Percentiles rank a stretch among this genome's conserved stretches.
phyloP scores from a whole-genome alignment of 2,888 invertebrate species.

The Syrphus vitripennis region DNA sequence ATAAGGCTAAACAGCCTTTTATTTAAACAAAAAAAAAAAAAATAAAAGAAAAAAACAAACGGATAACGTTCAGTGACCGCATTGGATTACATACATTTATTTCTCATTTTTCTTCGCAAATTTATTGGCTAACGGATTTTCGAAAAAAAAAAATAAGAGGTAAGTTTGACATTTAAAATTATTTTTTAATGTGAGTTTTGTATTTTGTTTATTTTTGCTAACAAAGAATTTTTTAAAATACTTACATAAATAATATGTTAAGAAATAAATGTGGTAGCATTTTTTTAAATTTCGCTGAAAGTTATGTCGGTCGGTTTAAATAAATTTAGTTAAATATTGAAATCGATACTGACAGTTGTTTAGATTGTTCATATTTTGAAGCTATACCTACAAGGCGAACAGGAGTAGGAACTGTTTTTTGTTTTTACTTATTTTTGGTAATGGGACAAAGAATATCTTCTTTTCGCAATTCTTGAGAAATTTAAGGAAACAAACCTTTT shows the following conservation, averaged over 20 bases:
- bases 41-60: background rate
- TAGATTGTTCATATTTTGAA: background rate
- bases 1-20: background rate
- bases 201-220: background rate
- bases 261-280: background rate
- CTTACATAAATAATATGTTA: background rate
- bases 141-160: background rate
- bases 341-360: background rate
- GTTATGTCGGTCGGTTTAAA: background rate
- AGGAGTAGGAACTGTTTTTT: too few relatives aligned
- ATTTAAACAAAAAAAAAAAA: background rate
- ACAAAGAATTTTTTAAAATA: background rate
- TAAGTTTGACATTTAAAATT: slow-evolving; percentile 27
- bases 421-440: background rate
- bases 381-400: background rate
- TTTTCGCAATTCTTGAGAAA: background rate
- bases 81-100: slow-evolving; percentile 52
- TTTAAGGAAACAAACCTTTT: too few relatives aligned
- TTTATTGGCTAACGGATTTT: background rate
- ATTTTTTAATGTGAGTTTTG: too few relatives aligned
- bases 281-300: background rate
- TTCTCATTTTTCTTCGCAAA: background rate
- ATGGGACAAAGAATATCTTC: background rate
- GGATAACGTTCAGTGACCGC: slow-evolving; percentile 43
- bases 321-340: background rate